Base-by-base conservation (phyloP, 2,113 vertebrate genomes). In the Perccottus glenii region DNA sequence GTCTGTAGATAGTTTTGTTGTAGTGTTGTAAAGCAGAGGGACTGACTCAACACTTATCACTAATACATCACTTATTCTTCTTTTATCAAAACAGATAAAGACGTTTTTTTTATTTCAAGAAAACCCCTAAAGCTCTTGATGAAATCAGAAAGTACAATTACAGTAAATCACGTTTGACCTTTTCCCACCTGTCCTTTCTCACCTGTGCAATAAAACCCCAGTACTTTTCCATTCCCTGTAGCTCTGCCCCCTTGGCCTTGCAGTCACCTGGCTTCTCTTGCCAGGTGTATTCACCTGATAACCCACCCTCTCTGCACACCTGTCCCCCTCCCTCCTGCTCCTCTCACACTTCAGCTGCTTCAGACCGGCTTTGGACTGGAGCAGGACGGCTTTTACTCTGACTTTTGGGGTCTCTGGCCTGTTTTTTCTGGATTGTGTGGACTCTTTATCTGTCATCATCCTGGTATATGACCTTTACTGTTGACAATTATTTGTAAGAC, bases 221-320 rank as follows among this genome's bases (percentile, higher is more conserved):
- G 55, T 58, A 58, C 55, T 58, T 58, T 58, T 58, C 55, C 55
- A 58, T 35, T 58, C 36, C 3, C 19, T 14, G n/a, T 58, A 35
- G 55, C 9, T 4, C 36, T 36, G n/a, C 55, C 55, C 36, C 8
- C 55, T 42, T 14, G 35, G 12, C 53, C 53, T 27, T 10, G 12
- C 8, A 15, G 48, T 56, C 33, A 56, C 52, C 52, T 15, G 11
- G 5, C 5, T 12, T 6, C 19, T 5, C 48, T 4, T 5, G 51
- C 9, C 35, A 36, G 52, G 32, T 56, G 32, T 38, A 32, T 14
- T 56, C 33, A 38, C 12, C 11, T 12, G 33, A 14, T 32, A 11
- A 11, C 44, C 3, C 33, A 1, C 33, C 52, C 33, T 2, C 38
- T 6, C 14, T 36, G 14, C 55, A 42, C 55, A 58, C 55, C 55